Evolutionary conservation across 2,797 vertebrate genomes (phyloP).

Genomic region (Microhierax caerulescens): DNA sequence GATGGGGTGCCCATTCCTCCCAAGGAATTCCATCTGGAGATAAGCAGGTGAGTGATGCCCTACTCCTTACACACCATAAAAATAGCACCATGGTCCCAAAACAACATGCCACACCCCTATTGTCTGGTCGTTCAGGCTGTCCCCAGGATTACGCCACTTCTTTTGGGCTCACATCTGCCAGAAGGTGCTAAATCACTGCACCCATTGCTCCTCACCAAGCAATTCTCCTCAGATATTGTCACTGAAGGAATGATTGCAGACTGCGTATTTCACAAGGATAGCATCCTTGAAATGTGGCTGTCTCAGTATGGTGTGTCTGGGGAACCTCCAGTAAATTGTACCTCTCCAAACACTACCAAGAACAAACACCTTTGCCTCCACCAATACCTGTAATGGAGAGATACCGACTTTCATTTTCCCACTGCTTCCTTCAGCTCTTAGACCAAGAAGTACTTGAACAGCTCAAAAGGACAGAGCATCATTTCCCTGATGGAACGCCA

Average conservation of each 20-base stretch:
- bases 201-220: neutral
- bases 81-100: neutral
- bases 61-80: neutral
- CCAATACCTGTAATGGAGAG: neutral
- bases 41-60: neutral
- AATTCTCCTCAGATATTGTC: neutral
- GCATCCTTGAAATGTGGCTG: neutral
- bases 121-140: neutral
- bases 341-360: neutral
- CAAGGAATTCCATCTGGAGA: neutral
- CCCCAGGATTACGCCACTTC: neutral
- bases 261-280: neutral
- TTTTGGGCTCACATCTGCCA: neutral
- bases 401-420: neutral
- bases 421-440: neutral
- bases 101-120: neutral
- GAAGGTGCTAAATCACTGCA: neutral
- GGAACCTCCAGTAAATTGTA: neutral
- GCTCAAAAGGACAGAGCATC: neutral
- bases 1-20: neutral
- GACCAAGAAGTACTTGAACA: neutral
- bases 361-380: neutral
- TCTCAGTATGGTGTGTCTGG: neutral
- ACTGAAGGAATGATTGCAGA: neutral
- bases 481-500: neutral